Evolutionary conservation across 2,888 invertebrate species (phyloP).

Genomic region (Geotrupes spiniger): DNA sequence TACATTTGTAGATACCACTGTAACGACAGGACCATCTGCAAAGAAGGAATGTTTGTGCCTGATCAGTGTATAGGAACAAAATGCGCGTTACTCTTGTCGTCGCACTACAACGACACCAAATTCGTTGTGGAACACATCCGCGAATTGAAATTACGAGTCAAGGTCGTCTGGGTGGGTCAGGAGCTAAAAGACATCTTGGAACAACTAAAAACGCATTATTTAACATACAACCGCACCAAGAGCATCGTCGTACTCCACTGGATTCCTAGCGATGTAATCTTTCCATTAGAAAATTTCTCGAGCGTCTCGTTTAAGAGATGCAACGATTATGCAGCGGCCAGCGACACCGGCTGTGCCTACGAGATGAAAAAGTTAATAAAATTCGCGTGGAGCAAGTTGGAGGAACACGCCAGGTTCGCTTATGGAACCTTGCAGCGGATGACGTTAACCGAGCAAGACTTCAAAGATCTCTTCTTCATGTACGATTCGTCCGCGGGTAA

Average conservation of each 20-base stretch:
- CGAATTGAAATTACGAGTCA: conserved; percentile 59
- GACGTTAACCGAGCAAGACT: conserved; percentile 54
- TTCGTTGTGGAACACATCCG: conserved; percentile 62
- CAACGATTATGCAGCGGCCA: conserved; percentile 41
- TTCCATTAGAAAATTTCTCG: conserved; percentile 51
- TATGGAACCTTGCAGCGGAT: conserved; percentile 54
- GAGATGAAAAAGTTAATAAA: conserved; percentile 68
- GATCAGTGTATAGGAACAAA: conserved; percentile 50
- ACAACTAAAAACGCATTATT: conserved; percentile 44
- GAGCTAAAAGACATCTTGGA: conserved; percentile 52
- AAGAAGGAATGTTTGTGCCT: conserved; percentile 59
- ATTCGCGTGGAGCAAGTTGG: conserved; percentile 60
- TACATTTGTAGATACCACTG: conserved; percentile 51
- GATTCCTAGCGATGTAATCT: conserved; percentile 63
- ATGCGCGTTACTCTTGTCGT: conserved; percentile 55
- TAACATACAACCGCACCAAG: conserved; percentile 31
- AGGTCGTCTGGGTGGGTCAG: conserved; percentile 68
- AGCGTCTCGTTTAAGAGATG: conserved; percentile 65
- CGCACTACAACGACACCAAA: conserved; percentile 52
- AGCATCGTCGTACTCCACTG: conserved; percentile 64
- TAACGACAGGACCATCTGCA: conserved; percentile 49
- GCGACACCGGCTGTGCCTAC: conserved; percentile 58
- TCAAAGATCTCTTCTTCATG: conserved; percentile 51
- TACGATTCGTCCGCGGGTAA: conserved; percentile 35
- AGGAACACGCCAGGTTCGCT: conserved; percentile 53